Evolutionary conservation across 1,140 invertebrate species (phyloP).

Genomic region (Trypoxylus dichotomus): DNA sequence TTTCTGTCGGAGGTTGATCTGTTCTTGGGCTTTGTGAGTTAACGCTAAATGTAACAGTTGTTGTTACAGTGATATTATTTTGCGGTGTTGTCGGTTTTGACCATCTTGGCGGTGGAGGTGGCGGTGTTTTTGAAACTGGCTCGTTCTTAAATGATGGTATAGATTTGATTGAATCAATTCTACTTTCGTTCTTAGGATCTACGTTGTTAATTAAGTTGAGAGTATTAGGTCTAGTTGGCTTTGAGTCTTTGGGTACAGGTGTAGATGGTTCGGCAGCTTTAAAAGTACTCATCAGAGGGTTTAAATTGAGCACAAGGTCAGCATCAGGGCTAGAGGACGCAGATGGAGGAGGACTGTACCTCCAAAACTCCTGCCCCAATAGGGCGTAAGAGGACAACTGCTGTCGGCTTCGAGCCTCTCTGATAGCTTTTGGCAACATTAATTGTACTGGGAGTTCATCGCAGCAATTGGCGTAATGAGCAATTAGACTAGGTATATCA

Average conservation of each 20-base stretch:
- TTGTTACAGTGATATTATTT: conserved; percentile 77
- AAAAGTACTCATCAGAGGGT: conserved; percentile 69
- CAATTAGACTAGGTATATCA: conserved; percentile 87
- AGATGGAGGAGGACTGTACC: conserved; percentile 62
- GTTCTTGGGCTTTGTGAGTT: conserved; percentile 55
- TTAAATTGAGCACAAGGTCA: conserved; percentile 75
- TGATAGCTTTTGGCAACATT: conserved; percentile 77
- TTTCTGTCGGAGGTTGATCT: conserved; percentile 36
- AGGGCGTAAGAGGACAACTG: conserved; percentile 88
- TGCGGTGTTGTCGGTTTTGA: conserved; percentile 68
- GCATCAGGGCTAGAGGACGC: conserved; percentile 62
- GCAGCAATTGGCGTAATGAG: conserved; percentile 91
- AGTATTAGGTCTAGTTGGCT: conserved; percentile 80
- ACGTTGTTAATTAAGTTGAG: conserved; percentile 66
- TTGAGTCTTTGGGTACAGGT: conserved; percentile 61
- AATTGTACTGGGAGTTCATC: conserved; percentile 93
- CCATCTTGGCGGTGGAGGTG: conserved; percentile 66
- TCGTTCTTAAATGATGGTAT: conserved; percentile 44
- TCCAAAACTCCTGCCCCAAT: conserved; percentile 83
- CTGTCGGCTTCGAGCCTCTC: conserved; percentile 84
- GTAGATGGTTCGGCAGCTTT: conserved; percentile 58
- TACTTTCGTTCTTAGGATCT: conserved; percentile 40
- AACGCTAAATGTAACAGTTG: conserved; percentile 79
- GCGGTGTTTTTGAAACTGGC: conserved; percentile 55
- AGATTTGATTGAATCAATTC: conserved; percentile 36